Evolutionary conservation across 2,888 invertebrate species (phyloP).

Genomic region (Xylota sylvarum): DNA sequence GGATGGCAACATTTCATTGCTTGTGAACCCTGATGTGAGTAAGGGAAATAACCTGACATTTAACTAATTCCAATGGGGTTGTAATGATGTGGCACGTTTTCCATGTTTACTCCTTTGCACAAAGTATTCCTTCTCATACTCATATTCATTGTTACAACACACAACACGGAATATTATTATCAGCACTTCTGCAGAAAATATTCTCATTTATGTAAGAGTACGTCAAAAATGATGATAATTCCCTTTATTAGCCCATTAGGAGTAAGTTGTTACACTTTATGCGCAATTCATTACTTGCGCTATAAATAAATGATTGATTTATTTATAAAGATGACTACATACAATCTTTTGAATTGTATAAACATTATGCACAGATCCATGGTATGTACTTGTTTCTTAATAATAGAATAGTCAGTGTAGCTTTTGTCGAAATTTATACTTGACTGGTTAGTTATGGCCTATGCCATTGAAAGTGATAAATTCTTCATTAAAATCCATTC

Average conservation of each 20-base stretch:
- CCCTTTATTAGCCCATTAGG: constrained; percentile 20
- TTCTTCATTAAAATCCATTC: too few relatives aligned
- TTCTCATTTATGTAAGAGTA: constrained; percentile 20
- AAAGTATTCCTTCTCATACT: background rate
- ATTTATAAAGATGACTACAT: constrained; percentile 7
- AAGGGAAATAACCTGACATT: constrained; percentile 4
- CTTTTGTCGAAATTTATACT: too few relatives aligned
- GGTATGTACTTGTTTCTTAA: constrained; percentile 10
- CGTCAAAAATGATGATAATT: constrained; percentile 23
- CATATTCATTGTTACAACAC: constrained; percentile 2
- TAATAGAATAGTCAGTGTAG: background rate
- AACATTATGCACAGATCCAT: too few relatives aligned
- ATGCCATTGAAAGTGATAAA: too few relatives aligned
- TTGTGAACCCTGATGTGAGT: background rate
- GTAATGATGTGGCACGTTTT: constrained; percentile 22
- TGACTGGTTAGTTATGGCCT: background rate
- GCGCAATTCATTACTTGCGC: constrained; percentile 24
- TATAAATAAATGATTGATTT: constrained; percentile 32
- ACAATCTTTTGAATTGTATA: background rate
- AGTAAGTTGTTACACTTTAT: background rate
- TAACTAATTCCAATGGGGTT: constrained; percentile 22
- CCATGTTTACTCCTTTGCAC: background rate
- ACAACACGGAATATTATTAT: background rate
- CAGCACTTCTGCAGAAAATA: constrained; percentile 4
- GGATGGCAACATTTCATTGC: background rate